phyloP scores from a whole-genome alignment of 2,797 vertebrate genomes.

The Spinibarbus caldwelli region DNA sequence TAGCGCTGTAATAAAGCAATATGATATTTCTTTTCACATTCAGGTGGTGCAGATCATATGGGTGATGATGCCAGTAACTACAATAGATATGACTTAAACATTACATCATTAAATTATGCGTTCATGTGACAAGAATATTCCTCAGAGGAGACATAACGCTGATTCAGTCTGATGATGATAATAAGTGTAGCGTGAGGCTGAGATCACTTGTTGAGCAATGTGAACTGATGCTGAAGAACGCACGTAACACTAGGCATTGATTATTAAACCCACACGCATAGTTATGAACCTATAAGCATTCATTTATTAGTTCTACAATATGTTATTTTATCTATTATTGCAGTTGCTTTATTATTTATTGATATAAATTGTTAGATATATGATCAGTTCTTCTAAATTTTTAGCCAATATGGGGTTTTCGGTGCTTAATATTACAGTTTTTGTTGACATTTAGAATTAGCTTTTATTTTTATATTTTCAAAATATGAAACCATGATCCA shows the following conservation, averaged over 20 bases:
- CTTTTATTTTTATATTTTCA: background rate
- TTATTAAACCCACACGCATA: background rate
- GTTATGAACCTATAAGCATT: background rate
- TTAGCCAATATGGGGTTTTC: background rate
- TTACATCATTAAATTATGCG: conserved; percentile 30
- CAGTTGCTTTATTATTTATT: background rate
- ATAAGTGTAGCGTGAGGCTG: conserved; percentile 30
- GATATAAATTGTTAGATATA: background rate
- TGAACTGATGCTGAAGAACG: conserved; percentile 33
- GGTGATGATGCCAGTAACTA: background rate
- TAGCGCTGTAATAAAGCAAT: background rate
- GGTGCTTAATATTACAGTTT: background rate
- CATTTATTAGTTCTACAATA: background rate
- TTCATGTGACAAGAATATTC: background rate
- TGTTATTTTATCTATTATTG: background rate
- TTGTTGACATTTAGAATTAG: background rate
- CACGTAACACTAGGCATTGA: conserved; percentile 33
- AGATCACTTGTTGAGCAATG: conserved; percentile 31
- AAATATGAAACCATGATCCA: too few relatives aligned
- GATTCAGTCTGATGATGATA: conserved; percentile 9
- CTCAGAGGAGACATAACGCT: background rate
- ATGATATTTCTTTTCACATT: conserved; percentile 27
- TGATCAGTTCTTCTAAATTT: background rate
- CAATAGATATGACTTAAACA: conserved; percentile 20
- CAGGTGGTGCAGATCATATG: background rate